phyloP scores from a whole-genome alignment of 2,797 vertebrate species.

The Spinus olivaceus region DNA sequence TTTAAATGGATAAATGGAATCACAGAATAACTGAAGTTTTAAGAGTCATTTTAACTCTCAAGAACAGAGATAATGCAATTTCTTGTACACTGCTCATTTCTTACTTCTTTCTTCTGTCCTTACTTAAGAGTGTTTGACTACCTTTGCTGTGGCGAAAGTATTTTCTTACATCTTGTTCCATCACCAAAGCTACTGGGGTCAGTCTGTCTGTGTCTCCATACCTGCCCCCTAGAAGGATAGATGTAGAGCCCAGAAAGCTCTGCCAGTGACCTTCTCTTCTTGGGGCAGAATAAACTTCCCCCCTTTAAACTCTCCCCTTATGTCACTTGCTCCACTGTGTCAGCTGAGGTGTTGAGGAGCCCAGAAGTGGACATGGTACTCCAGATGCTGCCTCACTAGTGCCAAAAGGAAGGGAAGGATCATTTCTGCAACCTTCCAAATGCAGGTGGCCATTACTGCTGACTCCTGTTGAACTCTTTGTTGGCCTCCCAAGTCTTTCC shows the following conservation, averaged over 20 bases:
- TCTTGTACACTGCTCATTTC: neutral
- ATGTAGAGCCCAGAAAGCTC: neutral
- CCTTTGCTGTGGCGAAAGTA: neutral
- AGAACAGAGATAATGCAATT: neutral
- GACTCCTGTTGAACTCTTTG: neutral
- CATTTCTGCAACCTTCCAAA: neutral
- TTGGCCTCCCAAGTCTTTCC: neutral
- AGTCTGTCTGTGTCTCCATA: neutral
- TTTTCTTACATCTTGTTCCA: neutral
- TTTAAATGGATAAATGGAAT: neutral
- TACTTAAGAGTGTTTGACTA: neutral
- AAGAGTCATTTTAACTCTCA: neutral
- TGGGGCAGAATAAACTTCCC: accelerated
- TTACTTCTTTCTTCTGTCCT: neutral
- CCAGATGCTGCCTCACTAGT: neutral
- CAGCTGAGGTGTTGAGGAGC: neutral
- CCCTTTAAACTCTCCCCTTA: neutral
- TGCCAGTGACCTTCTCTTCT: neutral
- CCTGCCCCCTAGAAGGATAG: neutral
- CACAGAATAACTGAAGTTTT: neutral
- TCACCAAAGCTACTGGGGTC: neutral
- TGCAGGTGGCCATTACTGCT: neutral
- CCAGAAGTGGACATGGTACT: neutral
- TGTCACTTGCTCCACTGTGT: neutral
- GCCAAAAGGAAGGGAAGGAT: neutral